Evolutionary conservation across 2,797 vertebrate genomes (phyloP), one percentile per base, ranked within the genome.

Genomic region (Nannoperca obscura): DNA sequence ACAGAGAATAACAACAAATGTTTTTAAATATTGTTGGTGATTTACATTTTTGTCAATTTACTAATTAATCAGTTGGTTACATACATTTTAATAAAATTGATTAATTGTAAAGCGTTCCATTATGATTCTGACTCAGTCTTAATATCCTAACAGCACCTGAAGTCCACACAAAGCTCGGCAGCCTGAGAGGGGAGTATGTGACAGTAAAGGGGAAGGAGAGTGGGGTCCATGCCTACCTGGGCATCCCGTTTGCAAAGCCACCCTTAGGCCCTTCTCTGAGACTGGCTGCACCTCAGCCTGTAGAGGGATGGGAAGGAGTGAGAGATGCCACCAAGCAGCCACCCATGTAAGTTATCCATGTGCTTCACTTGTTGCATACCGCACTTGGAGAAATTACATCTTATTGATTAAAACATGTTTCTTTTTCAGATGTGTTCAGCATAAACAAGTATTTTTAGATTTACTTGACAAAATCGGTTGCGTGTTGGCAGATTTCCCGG

Each of bases 241-340:
- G 93, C 2, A 65, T 96, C 53, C 95, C 95, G 5, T 96, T 94
- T 81, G 95, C 94, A 0, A 91, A 92, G 71, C 91, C 95, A 15
- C 95, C 95, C 0, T 13, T 95, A 0, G 94, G 94, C 13, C 90
- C 92, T 42, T 76, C 76, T 58, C 88, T 94, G 63, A 94, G 95
- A 80, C 84, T 95, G 76, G 70, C 90, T 71, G 86, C 92, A 42
- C 94, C 95, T 38, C 87, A 89, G 71, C 89, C 93, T 71, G 86
- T 68, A 5, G 86, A 82, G 20, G 54, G 47, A 68, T 96, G 94
- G 95, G 78, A 91, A 71, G 94, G 94, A 58, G 70, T 92, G 65
- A 95, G 87, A 78, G 86, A 95, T 0, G 93, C 93, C 60, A 94
- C 90, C 40, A 70, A 90, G 60, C 90, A 94, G 44, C 93, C 95